Conservation (phyloP, 2,888 invertebrate species). For the Drosophila melanocephala region DNA sequence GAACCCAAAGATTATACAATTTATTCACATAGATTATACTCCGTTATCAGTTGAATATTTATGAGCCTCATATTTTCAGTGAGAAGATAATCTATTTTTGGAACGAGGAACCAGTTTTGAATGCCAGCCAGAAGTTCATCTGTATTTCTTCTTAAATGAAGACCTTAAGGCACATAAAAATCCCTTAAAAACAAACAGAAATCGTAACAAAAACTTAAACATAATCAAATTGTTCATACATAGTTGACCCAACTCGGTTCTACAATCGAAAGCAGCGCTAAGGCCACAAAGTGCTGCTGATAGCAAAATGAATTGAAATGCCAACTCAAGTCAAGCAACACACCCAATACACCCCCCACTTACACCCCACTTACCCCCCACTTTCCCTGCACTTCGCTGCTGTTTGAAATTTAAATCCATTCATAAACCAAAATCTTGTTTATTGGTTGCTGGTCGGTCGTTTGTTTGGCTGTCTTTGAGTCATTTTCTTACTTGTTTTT, state of each 20-base stretch:
- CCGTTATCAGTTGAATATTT: not conserved
- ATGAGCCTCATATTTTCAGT: not conserved
- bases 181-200: not conserved
- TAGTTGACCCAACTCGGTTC: conserved; percentile 1
- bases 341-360: not conserved
- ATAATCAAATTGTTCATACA: conserved; percentile 16
- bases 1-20: not conserved
- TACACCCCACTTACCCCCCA: not conserved
- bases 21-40: not conserved
- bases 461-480: conserved; percentile 16
- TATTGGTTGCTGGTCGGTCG: conserved; percentile 54
- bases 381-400: not conserved
- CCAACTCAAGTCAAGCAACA: conserved; percentile 47
- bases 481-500: conserved; percentile 1
- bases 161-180: too few relatives aligned
- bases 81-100: not conserved
- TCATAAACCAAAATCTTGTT: conserved; percentile 78
- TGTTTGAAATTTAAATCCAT: conserved; percentile 65
- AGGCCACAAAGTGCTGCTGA: conserved; percentile 56
- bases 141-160: not conserved
- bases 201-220: conserved; percentile 7
- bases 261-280: conserved; percentile 16
- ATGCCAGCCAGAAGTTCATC: not conserved
- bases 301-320: conserved; percentile 62
- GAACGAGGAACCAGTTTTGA: not conserved